These are phyloP conservation scores for Alca torda DNA, from an alignment of 2,797 vertebrate genomes.

Conservation along the genomic window DNA sequence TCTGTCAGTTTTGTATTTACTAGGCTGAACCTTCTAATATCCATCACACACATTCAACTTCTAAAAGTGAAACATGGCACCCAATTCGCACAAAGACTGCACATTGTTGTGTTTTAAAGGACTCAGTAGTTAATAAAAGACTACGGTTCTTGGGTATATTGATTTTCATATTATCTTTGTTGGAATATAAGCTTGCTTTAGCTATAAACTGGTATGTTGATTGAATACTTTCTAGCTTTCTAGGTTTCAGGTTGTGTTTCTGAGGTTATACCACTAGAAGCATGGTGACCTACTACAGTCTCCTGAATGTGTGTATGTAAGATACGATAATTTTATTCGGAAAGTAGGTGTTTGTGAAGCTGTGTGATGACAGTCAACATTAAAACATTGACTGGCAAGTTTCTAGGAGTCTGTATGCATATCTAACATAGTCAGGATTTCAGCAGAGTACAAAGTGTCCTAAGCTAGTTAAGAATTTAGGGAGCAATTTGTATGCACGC, in stretches of 20 bases:
- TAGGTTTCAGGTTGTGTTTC: neutral
- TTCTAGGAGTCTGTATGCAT: neutral
- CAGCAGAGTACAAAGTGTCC: neutral
- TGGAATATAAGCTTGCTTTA: neutral
- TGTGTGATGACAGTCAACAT: neutral
- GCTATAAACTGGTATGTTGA: neutral
- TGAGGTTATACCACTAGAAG: neutral
- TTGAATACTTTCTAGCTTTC: neutral
- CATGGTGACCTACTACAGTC: neutral
- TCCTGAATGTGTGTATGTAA: neutral
- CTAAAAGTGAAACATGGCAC: neutral
- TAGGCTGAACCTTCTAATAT: neutral
- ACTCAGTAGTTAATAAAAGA: constrained; percentile 34
- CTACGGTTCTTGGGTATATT: neutral
- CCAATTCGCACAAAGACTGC: neutral
- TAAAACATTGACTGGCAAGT: neutral
- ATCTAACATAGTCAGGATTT: neutral
- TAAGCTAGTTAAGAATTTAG: neutral
- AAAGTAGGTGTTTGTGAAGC: neutral
- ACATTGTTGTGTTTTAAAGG: constrained; percentile 21
- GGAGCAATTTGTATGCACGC: neutral
- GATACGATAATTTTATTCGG: neutral
- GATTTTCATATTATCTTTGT: constrained; percentile 4
- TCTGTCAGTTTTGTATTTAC: neutral
- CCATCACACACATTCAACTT: neutral